Conservation (phyloP, 2,888 invertebrate genomes). For the Acrobasis consociella region DNA sequence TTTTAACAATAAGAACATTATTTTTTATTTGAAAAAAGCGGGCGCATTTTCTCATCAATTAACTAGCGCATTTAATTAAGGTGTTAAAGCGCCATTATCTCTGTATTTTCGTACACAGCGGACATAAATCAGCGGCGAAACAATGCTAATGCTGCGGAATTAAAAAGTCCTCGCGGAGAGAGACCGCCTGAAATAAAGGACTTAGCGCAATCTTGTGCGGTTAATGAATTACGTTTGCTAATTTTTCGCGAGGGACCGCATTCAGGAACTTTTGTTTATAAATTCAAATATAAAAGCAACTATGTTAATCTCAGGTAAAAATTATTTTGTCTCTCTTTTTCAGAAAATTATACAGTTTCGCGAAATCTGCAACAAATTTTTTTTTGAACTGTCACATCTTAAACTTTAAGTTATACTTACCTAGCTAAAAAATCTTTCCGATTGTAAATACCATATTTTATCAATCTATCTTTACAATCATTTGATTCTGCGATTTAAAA, state of each 20-base stretch:
- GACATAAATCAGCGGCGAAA: slow-evolving; percentile 72
- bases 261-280: slow-evolving; percentile 30
- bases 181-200: slow-evolving; percentile 69
- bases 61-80: slow-evolving; percentile 69
- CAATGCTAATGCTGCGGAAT: slow-evolving; percentile 78
- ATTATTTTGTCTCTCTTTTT: too few species aligned
- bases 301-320: too few species aligned
- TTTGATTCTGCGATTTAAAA: too few species aligned
- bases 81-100: slow-evolving; percentile 77
- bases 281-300: background rate
- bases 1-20: too few species aligned
- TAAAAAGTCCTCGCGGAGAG: slow-evolving; percentile 73
- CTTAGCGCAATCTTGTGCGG: slow-evolving; percentile 74
- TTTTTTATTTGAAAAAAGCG: background rate
- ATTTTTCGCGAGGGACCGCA: slow-evolving; percentile 62
- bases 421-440: too few species aligned
- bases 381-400: too few species aligned
- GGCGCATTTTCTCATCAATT: slow-evolving; percentile 56
- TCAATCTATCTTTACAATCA: too few species aligned
- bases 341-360: too few species aligned
- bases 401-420: too few species aligned
- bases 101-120: slow-evolving; percentile 58
- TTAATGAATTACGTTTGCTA: slow-evolving; percentile 81
- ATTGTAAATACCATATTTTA: too few species aligned
- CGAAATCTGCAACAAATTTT: too few species aligned